A percentile compares a stretch with the other conserved stretches of the same genome.
These are phyloP conservation scores for Zapornia atra DNA, from an alignment of 2,113 vertebrate species.

Conservation along the genomic window DNA sequence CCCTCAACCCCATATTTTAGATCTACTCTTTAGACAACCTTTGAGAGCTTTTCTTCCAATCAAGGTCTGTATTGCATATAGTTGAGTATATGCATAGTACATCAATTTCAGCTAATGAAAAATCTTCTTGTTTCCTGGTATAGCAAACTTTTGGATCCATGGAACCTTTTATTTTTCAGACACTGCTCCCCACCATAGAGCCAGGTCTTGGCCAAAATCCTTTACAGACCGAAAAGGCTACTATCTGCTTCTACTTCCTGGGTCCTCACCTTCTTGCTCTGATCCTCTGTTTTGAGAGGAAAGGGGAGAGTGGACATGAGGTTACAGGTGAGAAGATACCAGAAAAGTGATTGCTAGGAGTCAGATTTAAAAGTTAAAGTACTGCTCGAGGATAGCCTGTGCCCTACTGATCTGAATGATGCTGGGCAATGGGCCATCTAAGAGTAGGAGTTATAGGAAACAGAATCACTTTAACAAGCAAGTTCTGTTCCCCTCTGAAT, in stretches of 20 bases:
- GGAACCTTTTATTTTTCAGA: not conserved
- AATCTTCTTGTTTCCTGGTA: not conserved
- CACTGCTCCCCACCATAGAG: not conserved
- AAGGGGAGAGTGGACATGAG: not conserved
- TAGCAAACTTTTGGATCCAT: not conserved
- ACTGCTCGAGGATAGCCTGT: not conserved
- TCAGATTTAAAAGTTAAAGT: not conserved
- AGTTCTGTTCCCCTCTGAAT: conserved; percentile 7
- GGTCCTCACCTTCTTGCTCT: not conserved
- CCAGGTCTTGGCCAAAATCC: not conserved
- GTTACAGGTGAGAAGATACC: not conserved
- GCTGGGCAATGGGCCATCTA: not conserved
- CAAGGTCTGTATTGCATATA: not conserved
- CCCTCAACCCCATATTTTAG: fast-evolving
- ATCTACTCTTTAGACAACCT: not conserved
- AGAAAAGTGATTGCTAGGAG: not conserved
- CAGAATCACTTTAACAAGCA: not conserved
- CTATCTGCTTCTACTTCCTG: not conserved
- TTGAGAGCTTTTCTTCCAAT: not conserved
- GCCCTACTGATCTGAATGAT: not conserved
- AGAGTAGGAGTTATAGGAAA: not conserved
- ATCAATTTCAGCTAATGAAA: not conserved
- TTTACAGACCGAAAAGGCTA: not conserved
- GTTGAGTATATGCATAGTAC: not conserved
- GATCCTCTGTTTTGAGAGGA: not conserved